Percentiles rank a stretch among this genome's conserved stretches.
Conservation (phyloP, 1,140 invertebrate genomes). For the Agrilus planipennis region DNA sequence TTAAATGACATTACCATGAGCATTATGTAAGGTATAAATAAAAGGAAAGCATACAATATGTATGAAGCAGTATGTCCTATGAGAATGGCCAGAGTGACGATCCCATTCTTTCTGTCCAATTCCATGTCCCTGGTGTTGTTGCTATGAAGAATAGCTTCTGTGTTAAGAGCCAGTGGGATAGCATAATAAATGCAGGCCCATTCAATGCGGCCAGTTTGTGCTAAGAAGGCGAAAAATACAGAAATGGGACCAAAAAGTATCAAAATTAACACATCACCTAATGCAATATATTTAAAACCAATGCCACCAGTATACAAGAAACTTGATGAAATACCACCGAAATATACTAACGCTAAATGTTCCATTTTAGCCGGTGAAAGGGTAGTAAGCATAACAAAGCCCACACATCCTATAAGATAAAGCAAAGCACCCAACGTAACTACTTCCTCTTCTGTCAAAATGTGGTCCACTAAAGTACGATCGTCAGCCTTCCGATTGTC, state of each 20-base stretch:
- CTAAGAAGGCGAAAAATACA: slow-evolving; percentile 87
- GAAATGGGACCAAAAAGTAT: slow-evolving; percentile 90
- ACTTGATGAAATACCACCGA: slow-evolving; percentile 90
- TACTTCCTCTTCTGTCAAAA: slow-evolving; percentile 75
- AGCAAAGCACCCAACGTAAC: slow-evolving; percentile 76
- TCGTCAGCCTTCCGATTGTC: slow-evolving; percentile 87
- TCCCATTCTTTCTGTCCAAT: slow-evolving; percentile 71
- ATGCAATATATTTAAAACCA: slow-evolving; percentile 84
- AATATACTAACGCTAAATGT: slow-evolving; percentile 86
- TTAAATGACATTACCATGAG: slow-evolving; percentile 74
- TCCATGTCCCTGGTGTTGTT: slow-evolving; percentile 89
- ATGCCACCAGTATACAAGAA: slow-evolving; percentile 90
- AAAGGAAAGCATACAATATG: slow-evolving; percentile 76
- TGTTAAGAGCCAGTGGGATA: slow-evolving; percentile 84
- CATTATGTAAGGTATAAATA: slow-evolving; percentile 85
- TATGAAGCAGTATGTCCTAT: slow-evolving; percentile 84
- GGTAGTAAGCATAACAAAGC: slow-evolving; percentile 67
- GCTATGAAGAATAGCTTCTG: slow-evolving; percentile 88
- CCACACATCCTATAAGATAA: slow-evolving; percentile 78
- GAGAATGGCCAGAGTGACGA: slow-evolving; percentile 87
- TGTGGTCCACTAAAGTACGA: slow-evolving; percentile 81
- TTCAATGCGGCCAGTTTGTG: slow-evolving; percentile 76
- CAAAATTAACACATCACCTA: slow-evolving; percentile 83
- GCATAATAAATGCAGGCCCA: slow-evolving; percentile 86
- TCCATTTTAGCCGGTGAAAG: slow-evolving; percentile 86